Evolutionary conservation across 2,888 invertebrate genomes (phyloP).

Genomic region (Flexamia atlantica): DNA sequence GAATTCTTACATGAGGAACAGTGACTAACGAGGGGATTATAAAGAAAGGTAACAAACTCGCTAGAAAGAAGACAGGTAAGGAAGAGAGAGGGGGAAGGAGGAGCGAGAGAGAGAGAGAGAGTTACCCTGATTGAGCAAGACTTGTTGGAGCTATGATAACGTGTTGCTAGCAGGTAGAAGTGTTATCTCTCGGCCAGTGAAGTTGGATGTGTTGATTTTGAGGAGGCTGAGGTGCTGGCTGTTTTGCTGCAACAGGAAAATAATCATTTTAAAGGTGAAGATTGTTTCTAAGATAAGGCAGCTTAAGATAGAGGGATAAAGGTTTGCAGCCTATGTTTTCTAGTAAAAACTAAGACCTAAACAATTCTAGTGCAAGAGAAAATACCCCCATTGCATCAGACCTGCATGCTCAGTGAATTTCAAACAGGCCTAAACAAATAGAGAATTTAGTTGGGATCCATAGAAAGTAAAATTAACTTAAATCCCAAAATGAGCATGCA

Average conservation of each 20-base stretch:
- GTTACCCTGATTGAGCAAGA: constrained; percentile 35
- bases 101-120: not conserved
- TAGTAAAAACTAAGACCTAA: too few relatives aligned
- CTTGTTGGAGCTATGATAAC: constrained; percentile 59
- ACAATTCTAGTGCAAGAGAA: too few relatives aligned
- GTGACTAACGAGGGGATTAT: not conserved
- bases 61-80: constrained; percentile 11
- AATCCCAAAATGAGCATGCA: too few relatives aligned
- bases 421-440: too few relatives aligned
- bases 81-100: not conserved
- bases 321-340: too few relatives aligned
- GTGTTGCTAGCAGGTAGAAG: constrained; percentile 75
- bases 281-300: too few relatives aligned
- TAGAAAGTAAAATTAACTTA: too few relatives aligned
- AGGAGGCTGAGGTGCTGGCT: constrained; percentile 81
- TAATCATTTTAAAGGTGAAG: not conserved
- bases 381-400: too few relatives aligned
- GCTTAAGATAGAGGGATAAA: too few relatives aligned
- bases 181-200: constrained; percentile 77
- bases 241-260: constrained; percentile 75
- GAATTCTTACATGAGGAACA: not conserved
- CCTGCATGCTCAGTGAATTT: too few relatives aligned
- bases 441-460: too few relatives aligned
- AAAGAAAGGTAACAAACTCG: not conserved
- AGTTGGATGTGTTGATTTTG: constrained; percentile 76